These are phyloP conservation scores for Eptatretus burgeri DNA, from an alignment of 2,113 vertebrate genomes.

Conservation along the genomic window DNA sequence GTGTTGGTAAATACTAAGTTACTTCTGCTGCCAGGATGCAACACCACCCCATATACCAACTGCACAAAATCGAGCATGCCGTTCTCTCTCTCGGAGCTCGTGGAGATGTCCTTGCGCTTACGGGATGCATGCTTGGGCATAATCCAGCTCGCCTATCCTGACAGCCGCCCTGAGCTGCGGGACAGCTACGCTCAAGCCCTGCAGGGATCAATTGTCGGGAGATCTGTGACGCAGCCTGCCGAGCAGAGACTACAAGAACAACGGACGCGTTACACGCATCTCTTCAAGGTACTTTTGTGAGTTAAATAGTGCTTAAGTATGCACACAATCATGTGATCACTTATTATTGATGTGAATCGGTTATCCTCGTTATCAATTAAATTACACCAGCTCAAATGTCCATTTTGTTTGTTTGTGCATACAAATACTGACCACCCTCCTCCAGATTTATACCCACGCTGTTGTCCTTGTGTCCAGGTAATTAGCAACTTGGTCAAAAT, in stretches of 20 bases:
- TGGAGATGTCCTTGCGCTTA: constrained; percentile 58
- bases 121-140: constrained; percentile 77
- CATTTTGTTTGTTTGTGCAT: too few relatives aligned
- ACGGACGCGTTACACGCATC: constrained; percentile 74
- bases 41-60: too few relatives aligned
- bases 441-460: too few relatives aligned
- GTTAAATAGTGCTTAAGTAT: not conserved
- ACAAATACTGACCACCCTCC: too few relatives aligned
- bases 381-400: too few relatives aligned
- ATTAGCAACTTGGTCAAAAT: constrained; percentile 97
- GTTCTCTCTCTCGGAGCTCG: constrained; percentile 53
- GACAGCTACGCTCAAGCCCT: constrained; percentile 66
- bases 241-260: constrained; percentile 48
- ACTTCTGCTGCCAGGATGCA: too few relatives aligned
- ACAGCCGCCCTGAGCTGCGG: constrained; percentile 63
- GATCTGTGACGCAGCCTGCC: constrained; percentile 31
- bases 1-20: too few relatives aligned
- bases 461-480: constrained; percentile 23
- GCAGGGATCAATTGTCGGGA: constrained; percentile 51
- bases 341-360: not conserved
- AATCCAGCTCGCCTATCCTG: constrained; percentile 77
- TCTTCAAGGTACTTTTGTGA: constrained; percentile 58
- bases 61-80: constrained; percentile 26
- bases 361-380: not conserved
- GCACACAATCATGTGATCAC: not conserved